Base-by-base conservation (phyloP, 2,113 vertebrate genomes). In the Rallus limicola region DNA sequence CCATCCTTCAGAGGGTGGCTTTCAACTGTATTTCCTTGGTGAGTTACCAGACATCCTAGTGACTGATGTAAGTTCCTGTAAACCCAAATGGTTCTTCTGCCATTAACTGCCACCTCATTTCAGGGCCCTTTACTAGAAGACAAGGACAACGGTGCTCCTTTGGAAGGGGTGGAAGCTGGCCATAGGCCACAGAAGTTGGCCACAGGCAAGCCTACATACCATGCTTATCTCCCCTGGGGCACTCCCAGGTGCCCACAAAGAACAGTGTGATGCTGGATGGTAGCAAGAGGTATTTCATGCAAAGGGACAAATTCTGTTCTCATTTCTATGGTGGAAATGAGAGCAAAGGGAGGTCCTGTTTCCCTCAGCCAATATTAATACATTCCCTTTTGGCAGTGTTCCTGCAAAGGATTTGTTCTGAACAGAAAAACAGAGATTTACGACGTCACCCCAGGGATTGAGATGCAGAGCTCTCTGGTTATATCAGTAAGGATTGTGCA, bases 381-480 rank as follows among this genome's bases (percentile, higher is more conserved):
- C 81, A 82, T 76, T 62, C 40, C n/a, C 59, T 82, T 82, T 72
- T 93, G 93, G 95, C 96, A 95, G 44, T 0, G 1, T 29, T 91
- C 90, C 96, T 76, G 53, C 65, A 72, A 84, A 82, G 74, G 88
- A 92, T 93, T 94, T 96, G 65, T 67, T 95, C 69, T 31, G 42
- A 93, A 76, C 65, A 87, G 77, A 72, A 91, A 84, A 88, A 2
- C 86, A 76, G 83, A 95, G 91, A 96, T 91, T 88, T 88, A 86
- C 12, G 0, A 94, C 7, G 11, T 94, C 83, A 95, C 58, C 69
- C 72, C 59, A 40, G 80, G 88, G 92, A 95, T 10, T 67, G 83
- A 91, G 83, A 58, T 18, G 82, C 77, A 96, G 88, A 91, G 92
- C 72, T 94, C 74, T 86, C 71, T 63, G 72, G 72, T 93, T 81